Conservation (phyloP, 1,140 invertebrate species). For the Samia ricini region DNA sequence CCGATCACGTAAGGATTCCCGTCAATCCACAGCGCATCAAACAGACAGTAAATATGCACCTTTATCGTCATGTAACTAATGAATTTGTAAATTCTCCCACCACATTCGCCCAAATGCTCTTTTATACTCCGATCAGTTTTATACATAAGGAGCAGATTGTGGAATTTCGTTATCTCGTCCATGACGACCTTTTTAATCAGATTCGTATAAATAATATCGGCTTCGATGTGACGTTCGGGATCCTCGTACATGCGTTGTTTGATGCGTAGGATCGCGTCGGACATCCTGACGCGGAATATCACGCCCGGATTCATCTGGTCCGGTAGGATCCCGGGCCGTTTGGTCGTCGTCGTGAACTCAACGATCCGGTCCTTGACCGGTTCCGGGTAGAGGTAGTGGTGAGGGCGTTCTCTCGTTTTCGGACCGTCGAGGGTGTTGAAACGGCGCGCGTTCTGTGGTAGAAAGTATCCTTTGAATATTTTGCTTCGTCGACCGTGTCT, state of each 20-base stretch:
- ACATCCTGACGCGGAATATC: constrained; percentile 66
- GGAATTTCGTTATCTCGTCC: constrained; percentile 72
- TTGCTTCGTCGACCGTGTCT: background rate
- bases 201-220: constrained; percentile 69
- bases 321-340: constrained; percentile 55
- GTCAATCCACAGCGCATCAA: constrained; percentile 67
- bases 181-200: constrained; percentile 66
- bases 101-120: constrained; percentile 67
- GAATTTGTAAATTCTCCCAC: constrained; percentile 66
- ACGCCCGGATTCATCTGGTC: constrained; percentile 70
- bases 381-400: constrained; percentile 67
- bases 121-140: constrained; percentile 68
- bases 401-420: constrained; percentile 51
- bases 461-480: constrained; percentile 20
- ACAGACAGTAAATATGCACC: constrained; percentile 67
- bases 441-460: constrained; percentile 46
- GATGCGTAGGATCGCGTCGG: constrained; percentile 62
- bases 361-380: constrained; percentile 60
- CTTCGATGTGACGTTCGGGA: constrained; percentile 64
- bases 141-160: constrained; percentile 64
- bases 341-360: constrained; percentile 55
- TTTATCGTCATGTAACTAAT: constrained; percentile 71
- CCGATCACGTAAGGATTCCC: constrained; percentile 70
- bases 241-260: constrained; percentile 73
- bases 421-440: constrained; percentile 54